A percentile compares a stretch with the other conserved stretches of the same genome.
These are phyloP conservation scores for Lithophane semibrunnea DNA, from an alignment of 2,888 invertebrate species.

Conservation along the genomic window DNA sequence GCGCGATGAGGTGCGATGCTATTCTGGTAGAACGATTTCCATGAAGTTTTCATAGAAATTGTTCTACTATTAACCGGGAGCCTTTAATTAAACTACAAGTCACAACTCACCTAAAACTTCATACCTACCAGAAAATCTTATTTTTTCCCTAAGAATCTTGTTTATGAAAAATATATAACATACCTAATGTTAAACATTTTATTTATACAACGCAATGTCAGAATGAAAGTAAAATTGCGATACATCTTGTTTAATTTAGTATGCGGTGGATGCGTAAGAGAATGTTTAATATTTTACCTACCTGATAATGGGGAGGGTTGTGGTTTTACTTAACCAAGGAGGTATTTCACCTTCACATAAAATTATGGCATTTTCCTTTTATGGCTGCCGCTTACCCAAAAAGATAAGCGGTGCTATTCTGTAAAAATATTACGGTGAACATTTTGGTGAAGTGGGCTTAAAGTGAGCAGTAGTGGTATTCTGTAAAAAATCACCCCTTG, in stretches of 20 bases:
- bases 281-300: constrained; percentile 37
- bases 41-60: too few species aligned
- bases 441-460: too few species aligned
- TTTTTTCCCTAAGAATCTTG: too few species aligned
- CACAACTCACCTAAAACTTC: not conserved
- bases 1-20: too few species aligned
- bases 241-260: constrained; percentile 32
- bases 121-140: not conserved
- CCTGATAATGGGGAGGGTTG: constrained; percentile 23
- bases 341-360: constrained; percentile 18
- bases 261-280: constrained; percentile 1
- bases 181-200: not conserved
- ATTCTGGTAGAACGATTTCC: too few species aligned
- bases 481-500: too few species aligned
- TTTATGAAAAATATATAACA: not conserved
- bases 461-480: too few species aligned
- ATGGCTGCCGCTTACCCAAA: not conserved
- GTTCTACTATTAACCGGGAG: too few species aligned
- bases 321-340: constrained; percentile 21
- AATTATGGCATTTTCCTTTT: constrained; percentile 32
- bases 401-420: too few species aligned
- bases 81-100: too few species aligned
- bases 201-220: not conserved
- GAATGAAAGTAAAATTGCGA: constrained; percentile 7
- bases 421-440: too few species aligned